Evolutionary conservation across 2,113 vertebrate genomes (phyloP), one percentile per base, ranked within the genome.

Genomic region (Pangasianodon gigas): DNA sequence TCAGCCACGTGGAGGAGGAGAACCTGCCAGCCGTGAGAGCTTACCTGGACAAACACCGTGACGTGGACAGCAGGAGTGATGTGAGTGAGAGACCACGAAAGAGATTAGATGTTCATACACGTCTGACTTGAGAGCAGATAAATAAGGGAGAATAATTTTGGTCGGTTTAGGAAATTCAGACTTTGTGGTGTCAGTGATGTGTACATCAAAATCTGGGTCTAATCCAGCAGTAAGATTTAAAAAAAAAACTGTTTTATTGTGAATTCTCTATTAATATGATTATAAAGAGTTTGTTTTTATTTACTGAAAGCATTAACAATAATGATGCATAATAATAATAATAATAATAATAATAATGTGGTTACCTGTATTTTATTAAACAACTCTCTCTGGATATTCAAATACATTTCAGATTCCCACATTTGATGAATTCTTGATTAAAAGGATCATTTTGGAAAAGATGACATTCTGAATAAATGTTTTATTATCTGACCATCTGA

Each of bases 31-130:
- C 97, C 88, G 90, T 99, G 93, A 98, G 96, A 93, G 96, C 97
- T 0, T 96, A 98, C 90, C 96, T 99, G 91, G 98, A 99, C 93
- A 99, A 98, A 89, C 98, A 97, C 95, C 97, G 95, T 89, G 98
- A 99, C 90, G 97, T 99, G 24, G 97, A 99, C 95, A 97, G 98
- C 94, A 96, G 98, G 91, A 98, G 99, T 85, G 98, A 99, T 93
- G 98, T 99, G 93, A 96, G 95, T 95, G 71, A 48, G 37, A 82
- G 11, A 84, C 32, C 32, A 60, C 13, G 1, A 56, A 37, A 56
- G 6, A 81, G 80, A 56, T 18, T 14, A 3, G 29, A 81, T 54
- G 29, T 48, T 48, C 51, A 79, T 48, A 79, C 24, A 51, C 37
- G 0, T 21, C 67, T 67, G 29, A n/a, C 29, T 14, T 41, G 4